Conservation (phyloP, 2,113 vertebrate genomes). For the Anguilla rostrata region DNA sequence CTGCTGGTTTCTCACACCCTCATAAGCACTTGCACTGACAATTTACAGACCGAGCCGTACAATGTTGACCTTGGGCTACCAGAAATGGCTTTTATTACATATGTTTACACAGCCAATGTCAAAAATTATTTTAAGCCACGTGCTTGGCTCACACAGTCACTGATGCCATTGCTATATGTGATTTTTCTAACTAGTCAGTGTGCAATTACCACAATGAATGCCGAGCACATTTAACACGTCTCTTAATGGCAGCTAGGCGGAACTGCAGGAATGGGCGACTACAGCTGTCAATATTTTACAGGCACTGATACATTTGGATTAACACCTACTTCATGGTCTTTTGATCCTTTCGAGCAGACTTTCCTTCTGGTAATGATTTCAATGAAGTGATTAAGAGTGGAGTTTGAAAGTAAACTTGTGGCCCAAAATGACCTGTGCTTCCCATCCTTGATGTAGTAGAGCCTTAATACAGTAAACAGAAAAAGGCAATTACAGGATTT, state of each 20-base stretch:
- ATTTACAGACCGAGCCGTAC: neutral
- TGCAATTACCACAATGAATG: neutral
- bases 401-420: neutral
- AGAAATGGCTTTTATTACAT: conserved; percentile 19
- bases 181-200: neutral
- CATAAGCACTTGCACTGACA: neutral
- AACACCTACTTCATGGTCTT: conserved; percentile 18
- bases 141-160: neutral
- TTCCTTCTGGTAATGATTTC: conserved; percentile 5
- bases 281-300: neutral
- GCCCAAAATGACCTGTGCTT: neutral
- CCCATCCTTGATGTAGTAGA: neutral
- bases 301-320: conserved; percentile 11
- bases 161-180: neutral
- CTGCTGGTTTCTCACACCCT: neutral
- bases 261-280: neutral
- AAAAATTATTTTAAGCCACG: conserved; percentile 10
- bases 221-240: conserved; percentile 11
- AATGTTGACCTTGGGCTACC: conserved; percentile 14
- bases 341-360: neutral
- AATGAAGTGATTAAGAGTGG: conserved; percentile 10
- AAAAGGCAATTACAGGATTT: neutral
- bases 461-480: conserved; percentile 9
- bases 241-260: neutral
- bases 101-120: conserved; percentile 17